Evolutionary conservation across 1,140 invertebrate genomes (phyloP).

Genomic region (Heliothis virescens): DNA sequence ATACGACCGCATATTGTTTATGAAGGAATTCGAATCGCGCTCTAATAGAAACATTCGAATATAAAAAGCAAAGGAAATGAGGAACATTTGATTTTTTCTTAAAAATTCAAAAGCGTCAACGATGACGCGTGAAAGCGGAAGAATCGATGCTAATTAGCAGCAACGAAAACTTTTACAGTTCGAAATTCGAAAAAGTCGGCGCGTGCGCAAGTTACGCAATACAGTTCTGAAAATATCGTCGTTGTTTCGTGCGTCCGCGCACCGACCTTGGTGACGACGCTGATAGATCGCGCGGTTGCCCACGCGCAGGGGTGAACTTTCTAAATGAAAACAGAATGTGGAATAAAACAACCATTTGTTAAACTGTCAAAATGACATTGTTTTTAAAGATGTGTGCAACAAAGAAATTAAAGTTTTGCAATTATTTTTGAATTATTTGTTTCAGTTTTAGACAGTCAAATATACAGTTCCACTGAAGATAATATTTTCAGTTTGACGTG

Average conservation of each 20-base stretch:
- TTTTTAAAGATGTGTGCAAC: constrained; percentile 1
- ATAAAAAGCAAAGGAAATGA: constrained; percentile 39
- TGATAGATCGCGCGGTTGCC: constrained; percentile 58
- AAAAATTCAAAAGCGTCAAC: constrained; percentile 18
- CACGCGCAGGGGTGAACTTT: constrained; percentile 42
- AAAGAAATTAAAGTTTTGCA: neutral
- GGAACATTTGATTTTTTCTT: neutral
- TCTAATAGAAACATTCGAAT: constrained; percentile 39
- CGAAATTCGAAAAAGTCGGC: constrained; percentile 34
- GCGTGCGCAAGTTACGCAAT: constrained; percentile 47
- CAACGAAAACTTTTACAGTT: constrained; percentile 41
- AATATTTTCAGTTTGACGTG: too few relatives aligned
- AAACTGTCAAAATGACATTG: constrained; percentile 34
- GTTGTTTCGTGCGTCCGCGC: constrained; percentile 48
- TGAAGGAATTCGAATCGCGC: neutral
- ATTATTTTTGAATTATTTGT: constrained; percentile 7
- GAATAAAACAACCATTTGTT: constrained; percentile 42
- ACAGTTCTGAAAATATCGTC: constrained; percentile 33
- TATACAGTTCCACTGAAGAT: too few relatives aligned
- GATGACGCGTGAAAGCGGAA: constrained; percentile 47
- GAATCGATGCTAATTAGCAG: constrained; percentile 52
- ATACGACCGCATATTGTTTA: neutral
- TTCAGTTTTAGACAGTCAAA: neutral
- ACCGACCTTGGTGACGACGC: constrained; percentile 62
- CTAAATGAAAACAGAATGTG: constrained; percentile 20